Conservation (phyloP, 1,140 invertebrate genomes). For the Chrysomallon squamiferum region DNA sequence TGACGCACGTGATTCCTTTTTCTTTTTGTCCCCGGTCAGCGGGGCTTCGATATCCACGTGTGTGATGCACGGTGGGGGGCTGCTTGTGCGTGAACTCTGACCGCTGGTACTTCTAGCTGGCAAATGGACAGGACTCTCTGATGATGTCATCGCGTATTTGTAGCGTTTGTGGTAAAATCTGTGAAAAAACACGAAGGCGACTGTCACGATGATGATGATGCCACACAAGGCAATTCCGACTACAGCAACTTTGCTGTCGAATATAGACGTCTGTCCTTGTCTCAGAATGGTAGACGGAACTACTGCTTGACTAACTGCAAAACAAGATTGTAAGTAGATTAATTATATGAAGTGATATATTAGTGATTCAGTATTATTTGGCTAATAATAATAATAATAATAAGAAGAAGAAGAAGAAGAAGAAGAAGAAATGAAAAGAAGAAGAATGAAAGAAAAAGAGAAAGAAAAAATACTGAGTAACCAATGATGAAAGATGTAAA, state of each 20-base stretch:
- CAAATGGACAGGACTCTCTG: constrained; percentile 45
- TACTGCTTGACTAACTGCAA: constrained; percentile 8
- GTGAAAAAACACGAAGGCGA: constrained; percentile 46
- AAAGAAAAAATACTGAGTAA: too few relatives aligned
- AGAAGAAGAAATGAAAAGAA: too few relatives aligned
- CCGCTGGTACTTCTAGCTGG: constrained; percentile 39
- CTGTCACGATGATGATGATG: constrained; percentile 35
- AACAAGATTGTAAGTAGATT: background rate
- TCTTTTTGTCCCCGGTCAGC: constrained; percentile 33
- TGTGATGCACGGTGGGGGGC: constrained; percentile 31
- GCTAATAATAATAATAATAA: background rate
- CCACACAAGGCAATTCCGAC: constrained; percentile 49
- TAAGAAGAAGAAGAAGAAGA: too few relatives aligned
- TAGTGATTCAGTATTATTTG: background rate
- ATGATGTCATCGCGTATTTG: constrained; percentile 50
- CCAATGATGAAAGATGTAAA: too few relatives aligned
- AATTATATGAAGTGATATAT: background rate
- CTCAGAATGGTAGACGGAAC: constrained; percentile 13
- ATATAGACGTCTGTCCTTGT: constrained; percentile 21
- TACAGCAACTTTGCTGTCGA: constrained; percentile 47
- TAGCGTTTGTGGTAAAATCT: constrained; percentile 27
- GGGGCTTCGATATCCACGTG: constrained; percentile 53
- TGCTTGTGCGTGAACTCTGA: constrained; percentile 41
- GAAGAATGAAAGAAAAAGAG: too few relatives aligned
- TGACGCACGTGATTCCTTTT: constrained; percentile 10